Conservation (phyloP, 2,113 vertebrate genomes). For the Gopherus evgoodei region DNA sequence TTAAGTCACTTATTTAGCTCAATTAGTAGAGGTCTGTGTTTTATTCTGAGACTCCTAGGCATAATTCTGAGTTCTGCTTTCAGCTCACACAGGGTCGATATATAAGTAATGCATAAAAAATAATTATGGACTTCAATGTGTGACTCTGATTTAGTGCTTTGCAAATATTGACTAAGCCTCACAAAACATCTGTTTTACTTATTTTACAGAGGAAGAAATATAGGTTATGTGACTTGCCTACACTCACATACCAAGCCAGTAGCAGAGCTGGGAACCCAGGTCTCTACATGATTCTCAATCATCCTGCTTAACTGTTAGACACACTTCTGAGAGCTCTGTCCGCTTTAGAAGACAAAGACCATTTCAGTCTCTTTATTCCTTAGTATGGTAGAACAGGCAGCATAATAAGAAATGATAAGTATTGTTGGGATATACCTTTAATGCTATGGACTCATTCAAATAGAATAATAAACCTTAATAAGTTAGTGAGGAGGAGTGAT, state of each 20-base stretch:
- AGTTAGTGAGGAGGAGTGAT: not conserved
- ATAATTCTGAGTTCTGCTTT: not conserved
- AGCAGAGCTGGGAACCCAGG: not conserved
- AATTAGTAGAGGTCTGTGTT: not conserved
- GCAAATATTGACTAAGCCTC: not conserved
- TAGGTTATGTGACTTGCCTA: not conserved
- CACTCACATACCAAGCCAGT: not conserved
- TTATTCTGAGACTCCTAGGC: not conserved
- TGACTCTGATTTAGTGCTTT: not conserved
- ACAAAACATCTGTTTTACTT: not conserved
- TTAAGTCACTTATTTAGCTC: not conserved
- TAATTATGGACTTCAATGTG: not conserved
- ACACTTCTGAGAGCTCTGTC: not conserved
- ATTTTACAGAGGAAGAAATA: not conserved
- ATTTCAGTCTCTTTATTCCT: not conserved
- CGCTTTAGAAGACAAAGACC: not conserved
- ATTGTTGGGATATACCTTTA: not conserved
- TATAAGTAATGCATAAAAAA: not conserved
- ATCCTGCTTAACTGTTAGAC: not conserved
- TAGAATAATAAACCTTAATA: not conserved
- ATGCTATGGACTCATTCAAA: not conserved
- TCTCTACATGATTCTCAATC: not conserved
- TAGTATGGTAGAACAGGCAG: not conserved
- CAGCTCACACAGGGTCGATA: not conserved
- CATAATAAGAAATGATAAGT: not conserved